Base-by-base conservation (phyloP, 2,113 vertebrate species). In the Thinocorus orbignyianus region DNA sequence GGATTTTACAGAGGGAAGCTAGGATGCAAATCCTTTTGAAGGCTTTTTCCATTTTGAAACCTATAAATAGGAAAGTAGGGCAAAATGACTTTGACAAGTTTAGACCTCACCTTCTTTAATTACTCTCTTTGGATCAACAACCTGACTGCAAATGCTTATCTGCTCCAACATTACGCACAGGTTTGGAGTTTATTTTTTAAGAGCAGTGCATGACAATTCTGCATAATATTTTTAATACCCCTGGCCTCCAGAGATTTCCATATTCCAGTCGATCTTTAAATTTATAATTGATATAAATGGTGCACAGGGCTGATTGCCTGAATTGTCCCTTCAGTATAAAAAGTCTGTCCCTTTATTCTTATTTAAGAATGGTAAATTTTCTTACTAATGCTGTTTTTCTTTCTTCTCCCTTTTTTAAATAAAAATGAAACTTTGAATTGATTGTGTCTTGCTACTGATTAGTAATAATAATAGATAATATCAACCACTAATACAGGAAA, bases 11-110 rank as follows among this genome's bases (percentile, higher is more conserved):
- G 12, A 85, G 64, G 90, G 93, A 93, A 95, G 84, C 97, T 92
- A 73, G 64, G 95, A 97, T 97, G 96, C 96, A 97, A 97, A 85
- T 90, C 83, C 94, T 97, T 97, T 96, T 96, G 96, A 97, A 97
- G 93, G 88, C 85, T 94, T 96, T 97, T 81, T 92, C 83, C 73
- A 93, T 88, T 95, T 95, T 96, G 95, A 97, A 98, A 97, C 96
- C 88, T 96, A 93, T 90, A 85, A 96, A 91, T 81, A 96, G 96
- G 92, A 92, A 97, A 90, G 70, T 92, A 97, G 95, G 89, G 92
- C 96, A 97, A 98, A 97, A 81, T 94, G 93, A 94, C 96, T 97
- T 97, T 97, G 89, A 95, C 88, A 95, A 97, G 86, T 94, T 66
- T 88, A 97, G 93, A 81, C 82, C 92, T 97, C 88, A 93, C 92